Evolutionary conservation across 2,888 invertebrate species (phyloP), one percentile per base, ranked within the genome.

Genomic region (Pammene fasciana): DNA sequence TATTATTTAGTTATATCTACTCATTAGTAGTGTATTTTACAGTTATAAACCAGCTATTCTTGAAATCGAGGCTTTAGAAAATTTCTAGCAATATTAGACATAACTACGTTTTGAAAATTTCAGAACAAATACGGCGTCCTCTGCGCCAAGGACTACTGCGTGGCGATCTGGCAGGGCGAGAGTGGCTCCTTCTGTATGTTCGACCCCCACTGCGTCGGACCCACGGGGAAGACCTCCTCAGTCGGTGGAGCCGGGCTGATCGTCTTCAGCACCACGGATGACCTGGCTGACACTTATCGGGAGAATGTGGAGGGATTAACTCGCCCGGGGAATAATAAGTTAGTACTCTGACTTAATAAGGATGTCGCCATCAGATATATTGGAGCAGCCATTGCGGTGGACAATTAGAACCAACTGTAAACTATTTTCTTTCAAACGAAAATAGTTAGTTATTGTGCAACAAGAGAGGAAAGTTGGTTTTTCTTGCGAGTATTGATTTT

Each of bases 171-270:
- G 91, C 77, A 74, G 13, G 84, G 75, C 0, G 73, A 78, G 0
- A 88, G 86, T 46, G 87, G 82, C 9, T 74, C 86, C 0, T 79
- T 68, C 7, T 79, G 84, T 1, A 71, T 90, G 65, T 87, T 87
- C 85, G 92, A 92, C 72, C 89, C 92, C 0, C 92, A 92, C 73
- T 78, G 81, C 0, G 85, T 86, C 0, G 90, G 91, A 0, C 92
- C 92, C 0, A 38, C 75, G 0, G 92, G 91, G 0, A 71, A 73
- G 0, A 68, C 78, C 1, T 85, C 85, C 0, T 82, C 89, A 0
- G 85, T 81, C 0, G 92, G 91, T 0, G 87, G 84, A 0, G 89
- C 90, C 0, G 82, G 83, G 0, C 70, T 84, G 0, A 79, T 89
- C 0, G 68, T 88, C 1, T 79, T 78, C 72, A 82, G 90, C 0